Conservation (phyloP, 2,113 vertebrate genomes). For the Bos javanicus region DNA sequence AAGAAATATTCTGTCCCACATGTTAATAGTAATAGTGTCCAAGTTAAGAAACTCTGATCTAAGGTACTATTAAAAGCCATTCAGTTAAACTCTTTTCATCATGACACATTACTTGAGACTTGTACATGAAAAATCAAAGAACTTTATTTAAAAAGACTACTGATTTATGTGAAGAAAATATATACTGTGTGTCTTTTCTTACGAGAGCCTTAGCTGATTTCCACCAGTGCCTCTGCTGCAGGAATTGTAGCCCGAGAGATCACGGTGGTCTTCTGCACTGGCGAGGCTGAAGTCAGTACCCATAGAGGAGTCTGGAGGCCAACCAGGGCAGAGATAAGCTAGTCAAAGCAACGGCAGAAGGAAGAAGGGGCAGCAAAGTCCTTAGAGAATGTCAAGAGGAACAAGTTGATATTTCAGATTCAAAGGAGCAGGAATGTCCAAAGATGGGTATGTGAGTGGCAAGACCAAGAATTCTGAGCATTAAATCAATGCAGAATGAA, state of each 20-base stretch:
- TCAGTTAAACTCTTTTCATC: neutral
- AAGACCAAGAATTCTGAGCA: neutral
- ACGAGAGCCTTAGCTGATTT: neutral
- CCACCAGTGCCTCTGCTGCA: neutral
- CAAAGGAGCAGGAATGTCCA: neutral
- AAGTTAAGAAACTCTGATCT: neutral
- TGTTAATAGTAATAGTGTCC: neutral
- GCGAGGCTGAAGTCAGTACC: neutral
- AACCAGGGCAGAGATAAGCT: neutral
- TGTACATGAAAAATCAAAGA: neutral
- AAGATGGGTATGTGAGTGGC: neutral
- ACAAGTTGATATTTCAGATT: neutral
- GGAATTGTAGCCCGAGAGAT: neutral
- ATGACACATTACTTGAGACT: neutral
- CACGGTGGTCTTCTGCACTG: neutral
- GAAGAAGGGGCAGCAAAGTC: neutral
- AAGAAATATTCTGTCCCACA: neutral
- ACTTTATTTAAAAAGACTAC: neutral
- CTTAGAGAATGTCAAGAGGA: neutral
- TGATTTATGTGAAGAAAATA: neutral
- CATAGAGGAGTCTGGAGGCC: neutral
- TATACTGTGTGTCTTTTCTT: neutral
- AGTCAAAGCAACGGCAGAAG: neutral
- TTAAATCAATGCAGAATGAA: neutral
- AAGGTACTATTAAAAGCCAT: neutral